These are phyloP conservation scores for Aphrocallistes beatrix DNA, from an alignment of 37 sponge, comb jelly and placozoan species.

Conservation along the genomic window DNA sequence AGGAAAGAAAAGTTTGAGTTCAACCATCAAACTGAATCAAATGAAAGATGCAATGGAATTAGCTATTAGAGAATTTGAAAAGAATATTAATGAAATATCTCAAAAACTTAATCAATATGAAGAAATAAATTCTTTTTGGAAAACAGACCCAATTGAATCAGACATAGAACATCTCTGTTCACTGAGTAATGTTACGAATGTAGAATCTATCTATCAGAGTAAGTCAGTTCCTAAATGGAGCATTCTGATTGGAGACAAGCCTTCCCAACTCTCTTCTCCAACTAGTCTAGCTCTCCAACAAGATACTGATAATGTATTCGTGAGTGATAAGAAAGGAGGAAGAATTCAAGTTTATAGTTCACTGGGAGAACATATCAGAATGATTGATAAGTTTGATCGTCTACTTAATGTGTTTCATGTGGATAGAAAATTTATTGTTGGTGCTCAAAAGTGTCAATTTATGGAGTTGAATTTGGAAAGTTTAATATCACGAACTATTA, in stretches of 20 bases:
- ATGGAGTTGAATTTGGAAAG: too few relatives aligned
- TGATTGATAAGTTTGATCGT: neutral
- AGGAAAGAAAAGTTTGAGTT: too few relatives aligned
- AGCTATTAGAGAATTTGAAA: neutral
- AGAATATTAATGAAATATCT: neutral
- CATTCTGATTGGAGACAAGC: neutral
- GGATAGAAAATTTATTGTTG: neutral
- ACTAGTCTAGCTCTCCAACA: neutral
- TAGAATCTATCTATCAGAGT: neutral
- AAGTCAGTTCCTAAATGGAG: neutral
- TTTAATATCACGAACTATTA: too few relatives aligned
- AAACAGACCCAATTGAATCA: neutral
- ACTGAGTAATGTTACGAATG: neutral
- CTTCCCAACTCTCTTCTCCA: neutral
- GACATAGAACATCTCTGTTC: neutral
- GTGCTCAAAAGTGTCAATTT: neutral
- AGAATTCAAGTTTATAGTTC: neutral
- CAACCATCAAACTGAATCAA: too few relatives aligned
- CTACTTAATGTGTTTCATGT: neutral
- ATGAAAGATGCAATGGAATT: neutral
- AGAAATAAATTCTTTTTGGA: neutral
- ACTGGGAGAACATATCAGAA: neutral
- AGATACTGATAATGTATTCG: neutral
- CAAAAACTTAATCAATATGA: neutral
- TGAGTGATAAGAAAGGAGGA: neutral